Conservation (phyloP, 2,888 invertebrate species). For the Lypha dubia region DNA sequence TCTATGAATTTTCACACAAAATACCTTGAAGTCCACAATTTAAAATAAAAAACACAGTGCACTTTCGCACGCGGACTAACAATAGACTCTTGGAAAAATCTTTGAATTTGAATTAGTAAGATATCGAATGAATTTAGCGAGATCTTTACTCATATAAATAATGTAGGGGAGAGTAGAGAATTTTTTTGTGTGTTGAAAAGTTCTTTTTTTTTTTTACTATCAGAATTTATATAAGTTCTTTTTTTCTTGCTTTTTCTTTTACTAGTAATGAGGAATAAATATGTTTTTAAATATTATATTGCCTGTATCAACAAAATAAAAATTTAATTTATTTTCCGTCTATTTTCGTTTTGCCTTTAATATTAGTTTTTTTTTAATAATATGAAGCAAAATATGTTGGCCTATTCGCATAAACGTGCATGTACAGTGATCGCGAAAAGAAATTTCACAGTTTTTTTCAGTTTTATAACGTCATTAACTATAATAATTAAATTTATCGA, state of each 20-base stretch:
- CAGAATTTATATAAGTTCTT: conserved; percentile 4
- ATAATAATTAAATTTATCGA: too few species aligned
- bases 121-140: conserved; percentile 34
- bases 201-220: not conserved
- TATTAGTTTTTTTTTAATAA: not conserved
- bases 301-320: conserved; percentile 18
- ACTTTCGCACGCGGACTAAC: not conserved
- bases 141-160: conserved; percentile 6
- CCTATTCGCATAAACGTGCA: conserved; percentile 30
- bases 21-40: conserved; percentile 53
- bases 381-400: conserved; percentile 36
- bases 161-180: not conserved
- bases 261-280: conserved; percentile 17
- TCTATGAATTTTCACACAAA: conserved; percentile 73
- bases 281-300: conserved; percentile 22
- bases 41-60: conserved; percentile 12
- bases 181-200: not conserved
- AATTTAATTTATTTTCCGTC: conserved; percentile 7
- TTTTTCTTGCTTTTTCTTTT: conserved; percentile 21
- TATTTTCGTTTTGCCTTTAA: conserved; percentile 12
- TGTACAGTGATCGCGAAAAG: conserved; percentile 7
- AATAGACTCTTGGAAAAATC: conserved; percentile 16
- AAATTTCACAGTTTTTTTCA: not conserved
- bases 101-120: conserved; percentile 42
- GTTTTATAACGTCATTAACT: not conserved